Base-by-base conservation (phyloP, 2,113 vertebrate species). In the Butorides virescens region DNA sequence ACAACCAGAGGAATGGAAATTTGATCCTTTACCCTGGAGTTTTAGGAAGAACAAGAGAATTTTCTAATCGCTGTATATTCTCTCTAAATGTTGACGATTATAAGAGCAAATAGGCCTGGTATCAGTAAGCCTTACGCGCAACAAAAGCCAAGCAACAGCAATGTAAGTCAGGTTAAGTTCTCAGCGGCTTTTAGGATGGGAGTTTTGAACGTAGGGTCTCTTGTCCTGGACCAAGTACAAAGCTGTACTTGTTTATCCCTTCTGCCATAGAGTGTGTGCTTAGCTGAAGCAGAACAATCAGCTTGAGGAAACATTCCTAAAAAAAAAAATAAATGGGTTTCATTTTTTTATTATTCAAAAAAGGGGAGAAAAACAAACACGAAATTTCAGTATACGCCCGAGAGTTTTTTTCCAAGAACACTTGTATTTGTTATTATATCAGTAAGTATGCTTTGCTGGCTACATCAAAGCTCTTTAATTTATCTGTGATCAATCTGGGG, bases 381-480 rank as follows among this genome's bases (percentile, higher is more conserved):
- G 46, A 68, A 86, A 73, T 26, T 86, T 94, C 81, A 81, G 93
- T 82, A 56, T 88, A 97, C 95, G 61, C 97, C 97, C 92, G 15
- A 83, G 71, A 84, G 42, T 74, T 90, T 93, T 97, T 95, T 95
- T 92, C 95, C 97, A 97, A 97, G 96, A 98, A 97, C 93, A 97
- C 30, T 96, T 86, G 16, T 84, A 92, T 96, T 95, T 97, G 95
- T 97, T 97, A 85, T 91, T 91, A 92, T 36, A 95, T 82, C 81
- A 82, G 87, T 85, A 96, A 97, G 88, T 95, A 95, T 76, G 86
- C 76, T 96, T 95, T 96, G 92, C 94, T 90, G 92, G 86, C 59
- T 59, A 92, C 97, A 97, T 98, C 97, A 98, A 98, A 98, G 97
- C 46, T 86, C 68, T 91, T 80, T 72, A 71, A 90, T 96, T 97